These are phyloP conservation scores for Aegypius monachus DNA, from an alignment of 2,113 vertebrate genomes.

Conservation along the genomic window DNA sequence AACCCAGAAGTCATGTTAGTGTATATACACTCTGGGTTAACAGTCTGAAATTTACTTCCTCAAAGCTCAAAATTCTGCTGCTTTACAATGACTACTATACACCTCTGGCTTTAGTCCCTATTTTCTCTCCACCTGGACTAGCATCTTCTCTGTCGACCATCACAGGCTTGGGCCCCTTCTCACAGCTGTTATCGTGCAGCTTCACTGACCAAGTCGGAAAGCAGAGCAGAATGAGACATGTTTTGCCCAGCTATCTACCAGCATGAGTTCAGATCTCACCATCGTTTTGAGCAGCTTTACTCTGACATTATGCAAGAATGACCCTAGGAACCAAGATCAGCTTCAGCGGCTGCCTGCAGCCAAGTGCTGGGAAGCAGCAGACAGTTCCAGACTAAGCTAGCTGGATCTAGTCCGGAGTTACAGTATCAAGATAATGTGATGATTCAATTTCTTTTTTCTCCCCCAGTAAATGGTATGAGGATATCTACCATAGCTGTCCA, in stretches of 20 bases:
- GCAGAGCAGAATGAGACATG: not conserved
- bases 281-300: not conserved
- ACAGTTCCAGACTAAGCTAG: not conserved
- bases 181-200: fast-evolving
- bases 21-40: not conserved
- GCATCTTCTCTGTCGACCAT: not conserved
- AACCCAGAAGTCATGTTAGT: not conserved
- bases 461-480: not conserved
- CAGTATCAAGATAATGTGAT: not conserved
- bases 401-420: not conserved
- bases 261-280: not conserved
- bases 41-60: not conserved
- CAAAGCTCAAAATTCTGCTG: not conserved
- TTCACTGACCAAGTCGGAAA: not conserved
- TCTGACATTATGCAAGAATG: not conserved
- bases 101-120: not conserved
- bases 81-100: not conserved
- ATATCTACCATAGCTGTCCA: not conserved
- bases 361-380: not conserved
- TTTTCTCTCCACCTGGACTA: not conserved
- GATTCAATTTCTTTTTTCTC: not conserved
- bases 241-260: not conserved
- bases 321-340: not conserved
- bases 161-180: not conserved
- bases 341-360: not conserved